Evolutionary conservation across 1,140 invertebrate genomes (phyloP), one percentile per base, ranked within the genome.

Genomic region (Eciton burchellii): DNA sequence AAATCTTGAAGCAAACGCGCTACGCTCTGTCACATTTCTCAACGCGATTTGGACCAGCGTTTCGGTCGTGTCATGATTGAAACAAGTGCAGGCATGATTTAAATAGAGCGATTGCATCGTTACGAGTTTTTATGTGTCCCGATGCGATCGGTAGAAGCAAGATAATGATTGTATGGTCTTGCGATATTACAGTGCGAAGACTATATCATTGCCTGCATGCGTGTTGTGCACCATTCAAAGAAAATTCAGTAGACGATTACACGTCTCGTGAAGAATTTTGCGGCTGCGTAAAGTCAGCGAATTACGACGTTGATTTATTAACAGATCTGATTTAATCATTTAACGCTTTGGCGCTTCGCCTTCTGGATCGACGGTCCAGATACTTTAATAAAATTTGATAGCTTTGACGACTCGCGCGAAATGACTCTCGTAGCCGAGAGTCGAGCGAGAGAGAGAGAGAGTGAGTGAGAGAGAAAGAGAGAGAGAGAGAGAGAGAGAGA

Each of bases 311-410:
- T 60, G 47, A 74, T 3, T 54, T n/a, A 43, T n/a, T n/a, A n/a
- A n/a, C n/a, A 74, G 43, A 74, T 62, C 52, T 74, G 52, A 63
- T 63, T 74, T 63, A 45, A 71, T 54, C 52, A 14, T 56, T n/a
- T n/a, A 6, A 63, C 72, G 57, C 24, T 63, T 24, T 52, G 19
- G 24, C 47, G 6, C 16, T 63, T 2, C 12, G n/a, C 29, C 0
- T n/a, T n/a, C n/a, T 45, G 59, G 43, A 24, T 76, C 57, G 72
- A 74, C 26, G 52, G 35, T 52, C 19, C 26, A 76, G 52, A 76
- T 63, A 76, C 72, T 76, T 52, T 45, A 43, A 41, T 26, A 26
- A 63, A 76, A 45, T 76, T 63, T 76, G 59, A 76, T 76, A 76
- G 21, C 59, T 63, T 19, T 52, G 45, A 14, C 45, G 29, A 63